Percentiles rank a stretch among this genome's conserved stretches.
phyloP scores from a whole-genome alignment of 2,888 invertebrate species.

The Dicyrtomina minuta region DNA sequence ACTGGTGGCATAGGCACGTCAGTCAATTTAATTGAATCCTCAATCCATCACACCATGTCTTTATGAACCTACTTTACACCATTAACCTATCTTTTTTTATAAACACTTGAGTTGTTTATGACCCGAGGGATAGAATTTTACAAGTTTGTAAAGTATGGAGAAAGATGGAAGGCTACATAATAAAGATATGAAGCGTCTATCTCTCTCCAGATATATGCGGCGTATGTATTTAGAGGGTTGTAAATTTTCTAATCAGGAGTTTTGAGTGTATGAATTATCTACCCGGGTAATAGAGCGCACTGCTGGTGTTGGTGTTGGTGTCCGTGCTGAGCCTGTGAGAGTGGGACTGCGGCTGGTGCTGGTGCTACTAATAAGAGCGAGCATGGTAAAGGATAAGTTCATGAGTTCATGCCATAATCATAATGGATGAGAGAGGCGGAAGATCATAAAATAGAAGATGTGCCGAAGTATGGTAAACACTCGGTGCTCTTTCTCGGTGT shows the following conservation, averaged over 20 bases:
- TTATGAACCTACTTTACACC: slow-evolving; percentile 24
- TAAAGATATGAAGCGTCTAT: no score
- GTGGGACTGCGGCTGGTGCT: no score
- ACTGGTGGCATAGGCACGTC: slow-evolving; percentile 5
- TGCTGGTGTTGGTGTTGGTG: no score
- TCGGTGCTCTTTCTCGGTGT: slow-evolving; percentile 14
- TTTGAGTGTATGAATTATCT: no score
- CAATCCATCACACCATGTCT: slow-evolving; percentile 23
- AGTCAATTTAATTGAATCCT: slow-evolving; percentile 24
- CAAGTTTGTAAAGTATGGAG: background rate
- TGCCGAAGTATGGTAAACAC: slow-evolving; percentile 27
- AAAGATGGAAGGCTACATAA: no score
- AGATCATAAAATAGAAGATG: slow-evolving; percentile 26
- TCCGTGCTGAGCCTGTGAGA: no score
- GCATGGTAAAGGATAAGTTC: slow-evolving; percentile 1
- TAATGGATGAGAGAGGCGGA: slow-evolving; percentile 23
- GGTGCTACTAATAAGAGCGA: no score
- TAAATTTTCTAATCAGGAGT: no score
- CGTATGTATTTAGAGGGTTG: no score
- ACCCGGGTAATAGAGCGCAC: no score
- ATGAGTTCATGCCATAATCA: slow-evolving; percentile 31
- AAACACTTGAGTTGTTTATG: slow-evolving; percentile 1
- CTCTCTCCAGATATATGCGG: no score
- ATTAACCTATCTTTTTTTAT: slow-evolving; percentile 21
- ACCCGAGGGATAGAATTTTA: background rate